A percentile compares a stretch with the other conserved stretches of the same genome.
phyloP scores from a whole-genome alignment of 2,113 vertebrate genomes.

The Cichladusa arquata region DNA sequence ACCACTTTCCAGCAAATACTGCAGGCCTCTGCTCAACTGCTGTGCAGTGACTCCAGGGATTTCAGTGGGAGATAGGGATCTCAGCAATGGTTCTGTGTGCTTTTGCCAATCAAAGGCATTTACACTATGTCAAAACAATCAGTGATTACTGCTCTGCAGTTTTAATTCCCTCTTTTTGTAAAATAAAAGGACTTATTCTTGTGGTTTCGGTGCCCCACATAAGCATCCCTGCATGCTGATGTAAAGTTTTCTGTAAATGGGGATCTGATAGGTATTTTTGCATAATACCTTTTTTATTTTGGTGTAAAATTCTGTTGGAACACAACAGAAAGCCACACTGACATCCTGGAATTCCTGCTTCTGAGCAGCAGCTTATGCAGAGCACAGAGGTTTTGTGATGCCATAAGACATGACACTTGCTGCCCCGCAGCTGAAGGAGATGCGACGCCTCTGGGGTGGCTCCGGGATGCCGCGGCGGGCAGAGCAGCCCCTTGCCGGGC shows the following conservation, averaged over 20 bases:
- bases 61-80: conserved; percentile 54
- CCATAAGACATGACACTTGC: background rate
- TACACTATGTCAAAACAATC: conserved; percentile 47
- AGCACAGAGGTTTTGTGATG: background rate
- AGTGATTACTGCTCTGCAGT: conserved; percentile 39
- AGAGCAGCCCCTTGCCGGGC: background rate
- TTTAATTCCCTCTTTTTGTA: conserved; percentile 30
- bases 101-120: conserved; percentile 59
- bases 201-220: background rate
- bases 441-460: background rate
- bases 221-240: background rate
- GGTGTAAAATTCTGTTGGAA: background rate
- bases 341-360: background rate
- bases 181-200: background rate
- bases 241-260: background rate
- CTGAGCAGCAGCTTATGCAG: background rate
- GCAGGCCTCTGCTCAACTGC: background rate
- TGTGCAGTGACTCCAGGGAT: conserved; percentile 25
- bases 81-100: conserved; percentile 29
- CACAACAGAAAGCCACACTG: background rate
- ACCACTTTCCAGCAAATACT: conserved; percentile 27
- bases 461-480: background rate
- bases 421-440: background rate
- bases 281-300: background rate
- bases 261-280: background rate